Conservation (phyloP, 1,140 invertebrate species). For the Drosophila sechellia region DNA sequence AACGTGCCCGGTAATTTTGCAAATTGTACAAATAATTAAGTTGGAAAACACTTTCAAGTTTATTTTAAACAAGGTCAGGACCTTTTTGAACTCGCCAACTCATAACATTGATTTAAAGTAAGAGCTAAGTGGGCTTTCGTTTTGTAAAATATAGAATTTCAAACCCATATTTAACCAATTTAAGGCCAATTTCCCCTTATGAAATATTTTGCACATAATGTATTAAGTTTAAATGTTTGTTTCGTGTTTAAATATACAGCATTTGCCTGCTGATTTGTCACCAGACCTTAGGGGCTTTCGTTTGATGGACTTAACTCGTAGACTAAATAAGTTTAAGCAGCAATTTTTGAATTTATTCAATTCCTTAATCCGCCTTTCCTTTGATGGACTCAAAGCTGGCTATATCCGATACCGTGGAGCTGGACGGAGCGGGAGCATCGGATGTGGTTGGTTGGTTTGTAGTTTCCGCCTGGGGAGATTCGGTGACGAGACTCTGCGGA, state of each 20-base stretch:
- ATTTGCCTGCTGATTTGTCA: background rate
- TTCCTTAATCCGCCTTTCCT: slow-evolving; percentile 43
- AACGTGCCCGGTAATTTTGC: slow-evolving; percentile 11
- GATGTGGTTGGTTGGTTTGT: slow-evolving; percentile 13
- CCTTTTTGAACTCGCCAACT: background rate
- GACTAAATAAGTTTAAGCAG: slow-evolving; percentile 38
- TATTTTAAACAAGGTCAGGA: background rate
- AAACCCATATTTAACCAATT: too few species aligned
- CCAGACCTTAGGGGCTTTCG: slow-evolving; percentile 5
- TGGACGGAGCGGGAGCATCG: background rate
- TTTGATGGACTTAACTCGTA: slow-evolving; percentile 41
- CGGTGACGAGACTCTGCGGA: slow-evolving; percentile 49
- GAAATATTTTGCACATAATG: too few species aligned
- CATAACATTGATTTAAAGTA: background rate
- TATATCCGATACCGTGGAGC: slow-evolving; percentile 66
- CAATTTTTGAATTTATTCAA: slow-evolving; percentile 44
- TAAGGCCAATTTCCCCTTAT: too few species aligned
- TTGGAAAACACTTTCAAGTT: slow-evolving; percentile 6
- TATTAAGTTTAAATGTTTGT: slow-evolving; percentile 1
- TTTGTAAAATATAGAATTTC: background rate
- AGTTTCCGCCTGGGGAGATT: slow-evolving; percentile 10
- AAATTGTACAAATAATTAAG: slow-evolving; percentile 27
- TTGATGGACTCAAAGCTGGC: slow-evolving; percentile 72
- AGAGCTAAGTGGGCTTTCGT: background rate
- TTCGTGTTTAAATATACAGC: slow-evolving; percentile 16